A percentile compares a stretch with the other conserved stretches of the same genome.
Conservation (phyloP, 2,888 invertebrate genomes). For the Nephrocerus scutellatus region DNA sequence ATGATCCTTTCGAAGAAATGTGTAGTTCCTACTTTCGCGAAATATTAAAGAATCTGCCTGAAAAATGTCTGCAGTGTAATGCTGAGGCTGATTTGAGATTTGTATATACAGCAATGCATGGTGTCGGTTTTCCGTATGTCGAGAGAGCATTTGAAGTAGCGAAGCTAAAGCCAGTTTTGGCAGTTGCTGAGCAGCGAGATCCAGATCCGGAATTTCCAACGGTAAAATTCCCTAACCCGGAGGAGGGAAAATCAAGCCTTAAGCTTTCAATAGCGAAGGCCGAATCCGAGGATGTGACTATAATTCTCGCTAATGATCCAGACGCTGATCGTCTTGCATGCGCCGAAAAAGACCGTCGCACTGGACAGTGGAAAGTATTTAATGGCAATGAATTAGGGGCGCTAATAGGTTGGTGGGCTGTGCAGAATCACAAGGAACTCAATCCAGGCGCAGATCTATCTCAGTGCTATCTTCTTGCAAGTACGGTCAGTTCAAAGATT, state of each 20-base stretch:
- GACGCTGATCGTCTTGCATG: slow-evolving; percentile 95
- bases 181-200: slow-evolving; percentile 61
- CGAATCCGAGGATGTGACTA: slow-evolving; percentile 56
- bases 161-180: slow-evolving; percentile 55
- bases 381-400: slow-evolving; percentile 94
- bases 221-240: slow-evolving; percentile 96
- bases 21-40: slow-evolving; percentile 60
- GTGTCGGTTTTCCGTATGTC: slow-evolving; percentile 82
- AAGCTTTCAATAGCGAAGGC: slow-evolving; percentile 73
- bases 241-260: slow-evolving; percentile 81
- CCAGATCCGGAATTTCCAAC: slow-evolving; percentile 97
- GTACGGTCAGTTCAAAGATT: slow-evolving; percentile 96
- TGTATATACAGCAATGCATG: slow-evolving; percentile 96
- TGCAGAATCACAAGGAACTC: slow-evolving; percentile 53
- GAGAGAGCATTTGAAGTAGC: slow-evolving; percentile 65
- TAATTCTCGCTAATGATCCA: slow-evolving; percentile 95
- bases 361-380: slow-evolving; percentile 51
- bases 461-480: slow-evolving; percentile 78
- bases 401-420: slow-evolving; percentile 89
- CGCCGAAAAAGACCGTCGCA: slow-evolving; percentile 67
- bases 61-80: slow-evolving; percentile 49
- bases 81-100: slow-evolving; percentile 58
- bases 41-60: slow-evolving; percentile 52
- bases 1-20: slow-evolving; percentile 66
- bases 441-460: slow-evolving; percentile 48